Evolutionary conservation across 2,797 vertebrate genomes (phyloP), one percentile per base, ranked within the genome.

Genomic region (Threskiornis aethiopicus): DNA sequence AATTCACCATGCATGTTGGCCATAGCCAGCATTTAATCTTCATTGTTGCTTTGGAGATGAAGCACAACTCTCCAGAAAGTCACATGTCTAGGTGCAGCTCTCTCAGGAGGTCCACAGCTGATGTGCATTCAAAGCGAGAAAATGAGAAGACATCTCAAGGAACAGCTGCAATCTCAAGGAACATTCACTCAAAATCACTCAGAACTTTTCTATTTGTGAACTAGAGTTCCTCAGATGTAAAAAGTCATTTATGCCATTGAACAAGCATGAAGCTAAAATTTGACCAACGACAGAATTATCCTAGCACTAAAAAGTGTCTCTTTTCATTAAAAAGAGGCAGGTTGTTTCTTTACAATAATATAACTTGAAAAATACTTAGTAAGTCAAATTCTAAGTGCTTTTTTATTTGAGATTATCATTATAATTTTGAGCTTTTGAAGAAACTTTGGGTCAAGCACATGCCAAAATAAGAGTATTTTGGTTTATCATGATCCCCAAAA

Each of bases 161-260:
- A 91, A 91, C 65, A 92, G 73, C 82, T 91, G 80, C 61, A 69
- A 22, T 75, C 67, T 91, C 59, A 94, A 94, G 44, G 31, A 96
- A 84, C 58, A 64, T 39, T 91, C 58, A 75, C 35, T 89, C 51
- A 54, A 35, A 86, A 67, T 90, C 76, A 88, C 41, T 73, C 42
- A 85, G 46, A 95, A 84, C 0, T 5, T 95, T 95, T 94, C 85
- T 70, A 89, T 84, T 84, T 92, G 76, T 84, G 83, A 89, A 66
- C 39, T 52, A 84, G 41, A 84, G 89, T 89, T 96, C 39, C 79
- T 92, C 31, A 2, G 57, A 78, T 62, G 39, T 76, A 77, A 93
- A 83, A 87, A 25, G 2, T 49, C 69, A 61, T 37, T 87, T 59
- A 47, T n/a, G 6, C 9, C 76, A 86, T 6, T 59, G 77, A 84